Conservation (phyloP, 2,888 invertebrate genomes). For the Liopterus haemorrhoidalis region DNA sequence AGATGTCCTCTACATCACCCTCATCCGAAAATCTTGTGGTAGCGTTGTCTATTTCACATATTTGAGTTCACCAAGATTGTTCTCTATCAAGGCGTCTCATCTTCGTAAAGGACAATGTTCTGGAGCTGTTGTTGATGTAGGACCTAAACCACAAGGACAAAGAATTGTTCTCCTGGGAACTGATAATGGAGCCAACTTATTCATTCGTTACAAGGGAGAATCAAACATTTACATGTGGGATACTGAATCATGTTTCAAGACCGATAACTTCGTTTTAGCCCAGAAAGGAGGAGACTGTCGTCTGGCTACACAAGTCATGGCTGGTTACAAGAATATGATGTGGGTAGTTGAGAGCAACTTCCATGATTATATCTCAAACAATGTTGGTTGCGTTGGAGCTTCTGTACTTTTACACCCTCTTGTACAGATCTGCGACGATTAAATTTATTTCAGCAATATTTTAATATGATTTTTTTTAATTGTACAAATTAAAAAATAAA, state of each 20-base stretch:
- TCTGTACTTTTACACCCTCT: conserved; percentile 57
- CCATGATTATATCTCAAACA: conserved; percentile 57
- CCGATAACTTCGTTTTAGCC: conserved; percentile 53
- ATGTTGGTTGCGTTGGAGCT: conserved; percentile 57
- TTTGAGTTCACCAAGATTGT: conserved; percentile 51
- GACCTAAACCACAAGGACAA: conserved; percentile 48
- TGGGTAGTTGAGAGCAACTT: conserved; percentile 63
- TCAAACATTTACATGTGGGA: conserved; percentile 61
- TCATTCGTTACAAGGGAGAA: conserved; percentile 58
- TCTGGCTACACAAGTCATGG: conserved; percentile 56
- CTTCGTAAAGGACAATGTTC: conserved; percentile 51
- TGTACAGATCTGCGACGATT: conserved; percentile 48
- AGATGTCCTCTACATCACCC: conserved; percentile 56
- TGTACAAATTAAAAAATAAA: not conserved
- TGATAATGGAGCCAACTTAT: conserved; percentile 54
- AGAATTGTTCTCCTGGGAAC: conserved; percentile 55
- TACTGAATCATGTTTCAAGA: conserved; percentile 51
- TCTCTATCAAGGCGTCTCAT: conserved; percentile 51
- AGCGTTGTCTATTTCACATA: conserved; percentile 55
- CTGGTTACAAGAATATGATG: conserved; percentile 55
- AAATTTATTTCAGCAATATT: conserved; percentile 10
- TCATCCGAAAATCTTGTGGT: conserved; percentile 50
- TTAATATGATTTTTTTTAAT: conserved; percentile 5
- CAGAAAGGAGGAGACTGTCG: conserved; percentile 55
- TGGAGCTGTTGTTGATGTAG: conserved; percentile 55